These are phyloP conservation scores for Drosophila testacea DNA, from an alignment of 2,888 invertebrate genomes.

Conservation along the genomic window DNA sequence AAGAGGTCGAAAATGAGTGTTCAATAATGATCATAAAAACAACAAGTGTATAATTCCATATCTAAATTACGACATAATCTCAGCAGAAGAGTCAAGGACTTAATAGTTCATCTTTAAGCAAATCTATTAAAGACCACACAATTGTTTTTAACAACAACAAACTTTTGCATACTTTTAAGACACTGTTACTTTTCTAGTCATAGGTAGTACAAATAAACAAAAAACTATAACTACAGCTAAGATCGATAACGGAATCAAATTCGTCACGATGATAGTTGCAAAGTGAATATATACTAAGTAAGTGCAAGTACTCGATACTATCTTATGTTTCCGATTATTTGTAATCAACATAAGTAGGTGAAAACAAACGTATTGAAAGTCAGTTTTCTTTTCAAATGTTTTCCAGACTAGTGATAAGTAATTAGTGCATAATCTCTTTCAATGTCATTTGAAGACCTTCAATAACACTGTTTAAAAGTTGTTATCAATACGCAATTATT, in stretches of 20 bases:
- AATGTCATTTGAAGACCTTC: constrained; percentile 14
- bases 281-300: constrained; percentile 2
- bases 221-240: not conserved
- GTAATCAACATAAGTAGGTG: not conserved
- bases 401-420: constrained; percentile 9
- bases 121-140: not conserved
- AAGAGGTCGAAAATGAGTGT: constrained; percentile 42
- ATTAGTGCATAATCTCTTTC: constrained; percentile 11
- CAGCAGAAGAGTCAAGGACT: constrained; percentile 37
- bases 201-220: no score
- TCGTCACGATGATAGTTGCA: constrained; percentile 17
- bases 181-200: not conserved
- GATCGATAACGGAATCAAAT: not conserved
- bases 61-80: constrained; percentile 10
- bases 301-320: not conserved
- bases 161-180: not conserved
- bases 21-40: constrained; percentile 36
- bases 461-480: not conserved
- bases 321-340: constrained; percentile 7
- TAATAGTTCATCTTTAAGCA: not conserved
- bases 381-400: constrained; percentile 6
- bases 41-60: not conserved
- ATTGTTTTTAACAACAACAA: no score
- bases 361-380: constrained; percentile 14
- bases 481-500: not conserved